These are phyloP conservation scores for Baryphthengus martii DNA, from an alignment of 2,113 vertebrate species.

Conservation along the genomic window DNA sequence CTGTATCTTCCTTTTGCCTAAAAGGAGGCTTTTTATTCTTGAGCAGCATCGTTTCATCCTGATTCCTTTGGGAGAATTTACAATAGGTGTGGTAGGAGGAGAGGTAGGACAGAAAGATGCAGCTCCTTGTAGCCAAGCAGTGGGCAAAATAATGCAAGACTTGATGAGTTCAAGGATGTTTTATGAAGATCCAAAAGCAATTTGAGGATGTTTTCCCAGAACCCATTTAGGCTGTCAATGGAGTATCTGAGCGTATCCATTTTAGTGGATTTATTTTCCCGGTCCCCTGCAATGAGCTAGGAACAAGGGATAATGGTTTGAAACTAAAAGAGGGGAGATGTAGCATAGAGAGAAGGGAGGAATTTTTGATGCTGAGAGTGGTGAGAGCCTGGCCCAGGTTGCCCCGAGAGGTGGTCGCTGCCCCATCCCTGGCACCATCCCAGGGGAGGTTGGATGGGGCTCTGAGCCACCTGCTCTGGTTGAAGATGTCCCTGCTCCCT, in stretches of 20 bases:
- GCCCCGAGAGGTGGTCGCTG: too few species aligned
- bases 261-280: background rate
- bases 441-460: too few species aligned
- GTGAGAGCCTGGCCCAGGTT: background rate
- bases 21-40: background rate
- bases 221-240: background rate
- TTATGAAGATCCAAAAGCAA: background rate
- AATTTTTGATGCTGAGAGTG: background rate
- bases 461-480: too few species aligned
- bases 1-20: fast-evolving
- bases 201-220: background rate
- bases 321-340: background rate
- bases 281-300: background rate
- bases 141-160: background rate
- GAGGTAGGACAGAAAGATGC: background rate
- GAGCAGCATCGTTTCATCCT: background rate
- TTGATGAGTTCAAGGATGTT: background rate
- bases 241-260: background rate
- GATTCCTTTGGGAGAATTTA: background rate
- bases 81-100: background rate
- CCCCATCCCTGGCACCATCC: too few species aligned
- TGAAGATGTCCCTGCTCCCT: background rate
- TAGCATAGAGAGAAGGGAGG: too few species aligned
- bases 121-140: background rate
- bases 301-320: background rate